Evolutionary conservation across 2,888 invertebrate species (phyloP).

Genomic region (Strigamia maritima): DNA sequence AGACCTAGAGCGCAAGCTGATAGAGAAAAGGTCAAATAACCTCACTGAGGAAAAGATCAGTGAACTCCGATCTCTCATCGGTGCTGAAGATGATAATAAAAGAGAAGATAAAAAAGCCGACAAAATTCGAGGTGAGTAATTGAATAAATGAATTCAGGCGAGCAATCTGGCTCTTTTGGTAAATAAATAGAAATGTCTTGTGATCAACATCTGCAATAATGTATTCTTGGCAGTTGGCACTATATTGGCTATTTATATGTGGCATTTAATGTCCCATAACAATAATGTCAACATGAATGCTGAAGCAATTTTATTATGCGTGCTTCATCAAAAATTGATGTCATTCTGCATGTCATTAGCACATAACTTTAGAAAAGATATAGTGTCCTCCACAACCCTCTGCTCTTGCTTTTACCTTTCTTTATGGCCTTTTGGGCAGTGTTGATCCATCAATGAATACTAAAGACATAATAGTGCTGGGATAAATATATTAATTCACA

Average conservation of each 20-base stretch:
- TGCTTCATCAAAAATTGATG: neutral
- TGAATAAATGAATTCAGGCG: neutral
- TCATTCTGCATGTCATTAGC: neutral
- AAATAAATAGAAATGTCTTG: no score
- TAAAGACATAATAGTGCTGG: neutral
- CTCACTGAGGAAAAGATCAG: slow-evolving; percentile 27
- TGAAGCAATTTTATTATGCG: neutral
- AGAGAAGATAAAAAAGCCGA: slow-evolving; percentile 22
- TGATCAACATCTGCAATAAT: neutral
- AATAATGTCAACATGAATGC: neutral
- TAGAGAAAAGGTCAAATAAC: neutral
- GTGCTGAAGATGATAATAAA: neutral
- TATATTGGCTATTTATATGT: neutral
- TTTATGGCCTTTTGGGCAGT: neutral
- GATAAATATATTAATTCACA: no score
- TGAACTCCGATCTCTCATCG: neutral
- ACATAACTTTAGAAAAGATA: neutral
- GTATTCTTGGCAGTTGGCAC: neutral
- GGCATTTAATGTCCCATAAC: neutral
- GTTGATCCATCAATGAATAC: neutral
- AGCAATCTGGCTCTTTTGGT: no score
- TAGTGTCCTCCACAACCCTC: neutral
- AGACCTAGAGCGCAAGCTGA: neutral
- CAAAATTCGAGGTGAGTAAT: neutral
- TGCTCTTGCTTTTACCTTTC: neutral